phyloP scores from a whole-genome alignment of 2,797 vertebrate genomes.

The Coracias cyanogaster region DNA sequence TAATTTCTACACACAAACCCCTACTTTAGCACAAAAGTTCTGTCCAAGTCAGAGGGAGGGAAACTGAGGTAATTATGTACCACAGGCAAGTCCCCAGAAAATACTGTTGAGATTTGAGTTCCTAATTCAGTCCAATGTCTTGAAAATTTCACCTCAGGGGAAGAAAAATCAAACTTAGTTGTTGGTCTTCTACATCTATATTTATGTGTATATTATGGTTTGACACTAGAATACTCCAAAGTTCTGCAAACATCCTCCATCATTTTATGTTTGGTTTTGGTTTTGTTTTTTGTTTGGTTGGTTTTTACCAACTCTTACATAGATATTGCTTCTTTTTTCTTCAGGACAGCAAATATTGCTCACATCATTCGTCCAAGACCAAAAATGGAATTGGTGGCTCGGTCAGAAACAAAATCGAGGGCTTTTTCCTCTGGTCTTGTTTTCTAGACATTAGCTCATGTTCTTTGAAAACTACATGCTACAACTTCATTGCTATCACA shows the following conservation, averaged over 20 bases:
- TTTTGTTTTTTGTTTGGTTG: neutral
- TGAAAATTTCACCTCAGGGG: neutral
- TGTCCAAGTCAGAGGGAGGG: neutral
- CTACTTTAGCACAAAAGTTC: neutral
- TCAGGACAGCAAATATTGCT: neutral
- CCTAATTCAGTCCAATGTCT: neutral
- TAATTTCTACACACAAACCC: neutral
- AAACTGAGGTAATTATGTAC: neutral
- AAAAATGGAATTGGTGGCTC: neutral
- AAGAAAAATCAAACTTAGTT: neutral
- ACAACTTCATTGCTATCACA: neutral
- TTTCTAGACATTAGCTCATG: constrained; percentile 51
- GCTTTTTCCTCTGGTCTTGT: neutral
- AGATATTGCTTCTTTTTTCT: neutral
- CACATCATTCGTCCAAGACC: neutral
- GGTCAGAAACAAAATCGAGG: neutral
- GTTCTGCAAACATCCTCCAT: neutral
- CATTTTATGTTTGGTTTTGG: neutral
- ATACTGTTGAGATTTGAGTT: neutral
- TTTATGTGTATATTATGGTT: neutral
- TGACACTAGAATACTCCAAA: neutral
- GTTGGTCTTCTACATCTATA: neutral
- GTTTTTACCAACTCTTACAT: neutral
- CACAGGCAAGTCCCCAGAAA: neutral
- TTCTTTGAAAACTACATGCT: neutral